phyloP scores from a whole-genome alignment of 2,797 vertebrate species.

The Fistularia commersonii region DNA sequence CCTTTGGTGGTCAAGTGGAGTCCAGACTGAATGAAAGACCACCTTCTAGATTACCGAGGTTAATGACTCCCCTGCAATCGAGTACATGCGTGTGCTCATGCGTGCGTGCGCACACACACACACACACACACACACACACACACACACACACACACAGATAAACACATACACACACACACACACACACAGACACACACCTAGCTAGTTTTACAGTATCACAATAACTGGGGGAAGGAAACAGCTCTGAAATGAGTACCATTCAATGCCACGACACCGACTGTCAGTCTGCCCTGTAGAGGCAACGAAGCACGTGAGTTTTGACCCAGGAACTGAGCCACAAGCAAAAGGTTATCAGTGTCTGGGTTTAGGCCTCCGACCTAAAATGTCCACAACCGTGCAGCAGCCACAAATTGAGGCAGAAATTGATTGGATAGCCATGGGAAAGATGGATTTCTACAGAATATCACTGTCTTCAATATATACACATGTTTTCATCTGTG shows the following conservation, averaged over 20 bases:
- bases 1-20: slow-evolving; percentile 54
- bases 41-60: slow-evolving; percentile 47
- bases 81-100: background rate
- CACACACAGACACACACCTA: slow-evolving; percentile 9
- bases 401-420: slow-evolving; percentile 2
- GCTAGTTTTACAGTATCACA: slow-evolving; percentile 32
- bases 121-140: slow-evolving; percentile 2
- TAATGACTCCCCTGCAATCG: slow-evolving; percentile 32
- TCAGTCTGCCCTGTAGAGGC: slow-evolving; percentile 61
- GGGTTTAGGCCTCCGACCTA: slow-evolving; percentile 25
- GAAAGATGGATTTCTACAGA: slow-evolving; percentile 17
- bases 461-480: slow-evolving; percentile 6
- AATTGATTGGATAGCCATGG: background rate
- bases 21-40: slow-evolving; percentile 41
- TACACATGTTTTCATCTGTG: slow-evolving; percentile 30
- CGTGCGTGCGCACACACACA: slow-evolving; percentile 4
- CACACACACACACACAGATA: background rate
- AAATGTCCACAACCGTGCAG: slow-evolving; percentile 25
- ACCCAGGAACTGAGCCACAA: slow-evolving; percentile 51
- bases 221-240: slow-evolving; percentile 1
- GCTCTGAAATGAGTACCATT: slow-evolving; percentile 57
- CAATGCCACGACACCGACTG: slow-evolving; percentile 54
- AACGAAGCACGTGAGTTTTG: slow-evolving; percentile 62
- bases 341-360: slow-evolving; percentile 59
- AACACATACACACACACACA: slow-evolving; percentile 15